Conservation (phyloP, 1,140 invertebrate species). For the Cryptotermes secundus region DNA sequence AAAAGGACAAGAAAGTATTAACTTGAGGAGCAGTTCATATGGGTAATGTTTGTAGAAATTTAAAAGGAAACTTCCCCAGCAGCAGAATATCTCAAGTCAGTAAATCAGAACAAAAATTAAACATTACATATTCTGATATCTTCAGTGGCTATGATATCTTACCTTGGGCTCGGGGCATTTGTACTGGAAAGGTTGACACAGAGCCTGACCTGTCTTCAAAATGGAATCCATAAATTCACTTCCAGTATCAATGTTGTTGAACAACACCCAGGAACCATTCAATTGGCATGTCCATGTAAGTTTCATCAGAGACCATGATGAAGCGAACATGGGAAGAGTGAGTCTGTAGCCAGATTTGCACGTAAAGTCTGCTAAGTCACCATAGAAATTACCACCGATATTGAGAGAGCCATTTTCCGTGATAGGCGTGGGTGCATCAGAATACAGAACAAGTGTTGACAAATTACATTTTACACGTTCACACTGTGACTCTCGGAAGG, state of each 20-base stretch:
- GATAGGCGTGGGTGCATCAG: not conserved
- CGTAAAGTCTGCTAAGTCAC: not conserved
- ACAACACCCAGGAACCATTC: constrained; percentile 17
- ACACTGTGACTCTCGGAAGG: not conserved
- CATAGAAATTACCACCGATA: constrained; percentile 10
- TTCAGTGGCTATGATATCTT: constrained; percentile 20
- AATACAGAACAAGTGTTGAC: not conserved
- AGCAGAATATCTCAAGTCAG: not conserved
- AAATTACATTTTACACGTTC: not conserved
- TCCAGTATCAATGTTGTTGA: not conserved
- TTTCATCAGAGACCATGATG: not conserved
- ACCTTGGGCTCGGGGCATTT: constrained; percentile 38
- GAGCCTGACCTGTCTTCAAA: not conserved
- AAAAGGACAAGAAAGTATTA: no score
- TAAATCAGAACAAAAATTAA: not conserved
- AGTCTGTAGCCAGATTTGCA: constrained; percentile 14
- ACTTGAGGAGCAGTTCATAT: no score
- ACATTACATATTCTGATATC: not conserved
- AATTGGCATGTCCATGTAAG: not conserved
- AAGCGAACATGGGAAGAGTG: not conserved
- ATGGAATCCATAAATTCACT: not conserved
- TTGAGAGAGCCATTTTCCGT: not conserved
- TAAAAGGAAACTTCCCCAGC: no score
- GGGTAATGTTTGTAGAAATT: no score
- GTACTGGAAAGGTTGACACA: constrained; percentile 26